Conservation (phyloP, 1,140 invertebrate genomes). For the Drosophila arizonae region DNA sequence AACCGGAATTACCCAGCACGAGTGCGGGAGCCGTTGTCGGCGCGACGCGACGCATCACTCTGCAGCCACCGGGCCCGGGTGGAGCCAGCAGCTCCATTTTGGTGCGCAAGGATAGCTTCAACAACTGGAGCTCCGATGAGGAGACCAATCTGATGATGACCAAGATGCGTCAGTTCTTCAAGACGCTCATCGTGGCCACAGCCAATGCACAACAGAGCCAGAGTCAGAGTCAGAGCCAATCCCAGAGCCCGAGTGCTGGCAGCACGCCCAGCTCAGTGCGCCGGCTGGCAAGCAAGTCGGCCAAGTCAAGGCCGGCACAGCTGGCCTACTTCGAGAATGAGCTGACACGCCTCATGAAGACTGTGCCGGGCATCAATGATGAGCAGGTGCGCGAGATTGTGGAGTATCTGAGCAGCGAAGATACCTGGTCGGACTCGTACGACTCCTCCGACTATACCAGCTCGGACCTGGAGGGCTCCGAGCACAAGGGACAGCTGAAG, state of each 20-base stretch:
- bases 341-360: conserved; percentile 94
- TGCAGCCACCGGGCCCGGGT: conserved; percentile 14
- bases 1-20: conserved; percentile 60
- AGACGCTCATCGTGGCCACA: conserved; percentile 90
- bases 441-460: conserved; percentile 95
- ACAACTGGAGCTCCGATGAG: conserved; percentile 96
- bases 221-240: conserved; percentile 53
- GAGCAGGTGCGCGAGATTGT: conserved; percentile 95
- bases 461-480: conserved; percentile 90
- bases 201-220: conserved; percentile 84
- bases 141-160: conserved; percentile 97
- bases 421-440: conserved; percentile 96
- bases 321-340: conserved; percentile 94
- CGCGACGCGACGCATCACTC: background rate
- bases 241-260: conserved; percentile 37
- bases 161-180: conserved; percentile 95
- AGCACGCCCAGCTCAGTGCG: conserved; percentile 84
- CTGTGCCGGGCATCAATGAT: conserved; percentile 93
- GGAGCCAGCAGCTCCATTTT: conserved; percentile 83
- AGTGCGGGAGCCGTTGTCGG: conserved; percentile 25
- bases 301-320: conserved; percentile 87
- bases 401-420: conserved; percentile 94
- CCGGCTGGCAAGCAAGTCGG: conserved; percentile 32
- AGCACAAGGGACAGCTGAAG: conserved; percentile 89
- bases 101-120: conserved; percentile 92